A percentile compares a stretch with the other conserved stretches of the same genome.
Conservation (phyloP, 2,888 invertebrate genomes). For the Antheraea assamensis region DNA sequence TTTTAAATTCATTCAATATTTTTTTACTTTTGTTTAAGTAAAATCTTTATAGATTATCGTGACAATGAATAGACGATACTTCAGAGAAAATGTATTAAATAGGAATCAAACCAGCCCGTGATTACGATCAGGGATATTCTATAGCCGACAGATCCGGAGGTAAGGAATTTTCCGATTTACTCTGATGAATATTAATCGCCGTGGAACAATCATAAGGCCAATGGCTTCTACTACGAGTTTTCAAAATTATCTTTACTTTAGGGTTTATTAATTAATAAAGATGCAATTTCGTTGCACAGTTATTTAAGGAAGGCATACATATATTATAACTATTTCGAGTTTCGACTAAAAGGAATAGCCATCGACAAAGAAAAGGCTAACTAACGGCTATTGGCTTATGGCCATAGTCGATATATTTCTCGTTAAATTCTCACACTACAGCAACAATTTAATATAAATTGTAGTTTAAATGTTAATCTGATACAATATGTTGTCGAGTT, state of each 20-base stretch:
- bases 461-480: no score
- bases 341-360: no score
- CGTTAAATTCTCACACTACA: no score
- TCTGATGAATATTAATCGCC: constrained; percentile 9
- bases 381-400: no score
- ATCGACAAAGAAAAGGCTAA: no score
- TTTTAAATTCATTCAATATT: background rate
- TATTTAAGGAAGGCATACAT: background rate
- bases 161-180: constrained; percentile 7
- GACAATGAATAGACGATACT: background rate
- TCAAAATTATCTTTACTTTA: background rate
- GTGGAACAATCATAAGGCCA: constrained; percentile 24
- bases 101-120: background rate
- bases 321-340: no score
- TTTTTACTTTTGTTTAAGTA: background rate
- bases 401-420: no score
- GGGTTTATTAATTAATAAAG: background rate
- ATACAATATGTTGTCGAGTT: no score
- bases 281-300: background rate
- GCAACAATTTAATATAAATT: no score
- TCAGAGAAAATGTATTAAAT: background rate
- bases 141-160: background rate
- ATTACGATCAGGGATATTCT: constrained; percentile 9
- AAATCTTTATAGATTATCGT: background rate
- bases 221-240: background rate